Evolutionary conservation across 2,113 vertebrate species (phyloP).

Genomic region (Microtus oregoni): DNA sequence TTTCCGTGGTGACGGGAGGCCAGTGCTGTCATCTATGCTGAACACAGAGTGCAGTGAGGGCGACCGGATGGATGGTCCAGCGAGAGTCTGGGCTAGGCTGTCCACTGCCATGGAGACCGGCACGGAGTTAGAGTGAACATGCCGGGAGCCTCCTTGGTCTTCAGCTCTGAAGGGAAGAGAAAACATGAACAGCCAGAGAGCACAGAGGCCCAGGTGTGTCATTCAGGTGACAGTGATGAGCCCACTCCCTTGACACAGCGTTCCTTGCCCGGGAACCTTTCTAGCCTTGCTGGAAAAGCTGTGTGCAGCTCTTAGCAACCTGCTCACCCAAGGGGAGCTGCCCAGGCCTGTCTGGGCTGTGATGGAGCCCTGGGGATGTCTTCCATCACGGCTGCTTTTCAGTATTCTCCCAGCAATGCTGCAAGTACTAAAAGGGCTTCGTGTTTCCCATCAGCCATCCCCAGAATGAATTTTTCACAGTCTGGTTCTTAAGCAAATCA

Average conservation of each 20-base stretch:
- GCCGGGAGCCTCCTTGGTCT: constrained; percentile 89
- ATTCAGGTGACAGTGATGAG: constrained; percentile 76
- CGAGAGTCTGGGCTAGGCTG: constrained; percentile 87
- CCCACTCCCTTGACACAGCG: constrained; percentile 75
- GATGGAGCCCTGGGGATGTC: not conserved
- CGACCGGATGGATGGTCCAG: constrained; percentile 90
- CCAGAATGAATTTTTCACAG: constrained; percentile 83
- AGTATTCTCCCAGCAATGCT: constrained; percentile 51
- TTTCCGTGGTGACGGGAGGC: constrained; percentile 95
- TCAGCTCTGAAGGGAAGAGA: constrained; percentile 86
- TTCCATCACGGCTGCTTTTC: not conserved
- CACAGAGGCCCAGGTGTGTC: constrained; percentile 77
- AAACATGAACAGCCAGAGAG: constrained; percentile 57
- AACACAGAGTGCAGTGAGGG: constrained; percentile 90
- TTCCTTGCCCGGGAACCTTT: constrained; percentile 80
- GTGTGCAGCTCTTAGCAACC: not conserved
- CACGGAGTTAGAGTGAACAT: constrained; percentile 89
- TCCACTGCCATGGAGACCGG: constrained; percentile 90
- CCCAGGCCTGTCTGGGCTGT: constrained; percentile 51
- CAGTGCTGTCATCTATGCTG: constrained; percentile 88
- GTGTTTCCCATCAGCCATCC: constrained; percentile 69
- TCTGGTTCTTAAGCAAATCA: constrained; percentile 83
- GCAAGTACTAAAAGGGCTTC: constrained; percentile 62
- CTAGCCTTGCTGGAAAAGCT: constrained; percentile 43
- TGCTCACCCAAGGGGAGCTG: not conserved